Evolutionary conservation across 2,797 vertebrate species (phyloP).

Genomic region (Tinamus major): DNA sequence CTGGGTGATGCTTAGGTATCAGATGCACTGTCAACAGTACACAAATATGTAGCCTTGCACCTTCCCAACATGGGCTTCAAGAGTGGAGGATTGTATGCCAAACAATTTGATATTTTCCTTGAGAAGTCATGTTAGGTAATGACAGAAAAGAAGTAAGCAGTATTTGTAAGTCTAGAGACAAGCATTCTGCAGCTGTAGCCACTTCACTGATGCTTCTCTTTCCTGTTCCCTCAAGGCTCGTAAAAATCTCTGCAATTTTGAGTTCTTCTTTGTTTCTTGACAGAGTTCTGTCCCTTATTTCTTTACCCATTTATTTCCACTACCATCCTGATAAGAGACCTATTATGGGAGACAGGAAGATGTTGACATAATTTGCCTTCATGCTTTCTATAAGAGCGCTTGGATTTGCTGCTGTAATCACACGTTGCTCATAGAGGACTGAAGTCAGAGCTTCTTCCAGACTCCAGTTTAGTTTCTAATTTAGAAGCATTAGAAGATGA

Average conservation of each 20-base stretch:
- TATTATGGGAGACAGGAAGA: neutral
- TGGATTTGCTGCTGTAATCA: neutral
- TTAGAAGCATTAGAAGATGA: neutral
- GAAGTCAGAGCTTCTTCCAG: neutral
- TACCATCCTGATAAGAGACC: neutral
- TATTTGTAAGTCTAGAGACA: neutral
- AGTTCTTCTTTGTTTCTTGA: neutral
- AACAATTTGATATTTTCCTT: neutral
- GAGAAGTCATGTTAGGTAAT: neutral
- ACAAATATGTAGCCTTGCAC: neutral
- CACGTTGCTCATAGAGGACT: neutral
- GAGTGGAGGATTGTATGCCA: neutral
- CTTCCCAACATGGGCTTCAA: neutral
- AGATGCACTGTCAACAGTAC: neutral
- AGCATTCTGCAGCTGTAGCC: neutral
- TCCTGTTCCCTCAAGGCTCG: neutral
- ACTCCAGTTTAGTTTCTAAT: neutral
- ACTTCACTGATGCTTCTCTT: neutral
- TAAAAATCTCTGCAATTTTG: neutral
- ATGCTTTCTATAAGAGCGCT: neutral
- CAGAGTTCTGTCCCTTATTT: neutral
- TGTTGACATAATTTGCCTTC: neutral
- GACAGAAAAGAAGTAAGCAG: neutral
- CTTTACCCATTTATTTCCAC: neutral
- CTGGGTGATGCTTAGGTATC: neutral